Conservation (phyloP, 2,113 vertebrate genomes). For the Dasyurus viverrinus region DNA sequence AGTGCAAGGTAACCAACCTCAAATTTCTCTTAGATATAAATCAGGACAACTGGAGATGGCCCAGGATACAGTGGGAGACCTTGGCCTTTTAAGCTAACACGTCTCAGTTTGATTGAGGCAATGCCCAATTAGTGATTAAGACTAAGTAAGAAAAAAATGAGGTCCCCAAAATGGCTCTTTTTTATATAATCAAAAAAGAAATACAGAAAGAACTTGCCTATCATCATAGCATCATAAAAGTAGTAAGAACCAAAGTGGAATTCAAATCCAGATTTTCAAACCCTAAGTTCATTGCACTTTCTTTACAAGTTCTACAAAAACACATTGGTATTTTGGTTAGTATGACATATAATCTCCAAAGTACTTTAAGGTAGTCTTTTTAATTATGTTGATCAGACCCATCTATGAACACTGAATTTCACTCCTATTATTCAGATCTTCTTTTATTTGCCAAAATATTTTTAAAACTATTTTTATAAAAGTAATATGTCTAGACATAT, state of each 20-base stretch:
- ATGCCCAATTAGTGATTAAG: too few relatives aligned
- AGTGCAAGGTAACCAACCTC: too few relatives aligned
- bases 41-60: too few relatives aligned
- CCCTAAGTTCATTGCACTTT: not conserved
- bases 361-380: not conserved
- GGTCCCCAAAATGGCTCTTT: too few relatives aligned
- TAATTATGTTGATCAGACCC: not conserved
- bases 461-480: not conserved
- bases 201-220: not conserved
- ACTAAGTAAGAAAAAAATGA: too few relatives aligned
- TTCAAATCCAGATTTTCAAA: not conserved
- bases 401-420: not conserved
- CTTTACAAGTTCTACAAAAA: not conserved
- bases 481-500: not conserved
- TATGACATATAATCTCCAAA: not conserved
- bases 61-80: too few relatives aligned
- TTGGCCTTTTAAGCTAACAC: too few relatives aligned
- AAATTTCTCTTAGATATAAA: too few relatives aligned
- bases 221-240: not conserved
- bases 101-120: too few relatives aligned
- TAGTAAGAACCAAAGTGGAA: not conserved
- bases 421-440: not conserved
- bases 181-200: not conserved
- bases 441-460: not conserved
- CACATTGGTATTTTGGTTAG: not conserved